Percentiles rank a stretch among this genome's conserved stretches.
phyloP scores from a whole-genome alignment of 2,797 vertebrate species.

The Clarias platycephalus region DNA sequence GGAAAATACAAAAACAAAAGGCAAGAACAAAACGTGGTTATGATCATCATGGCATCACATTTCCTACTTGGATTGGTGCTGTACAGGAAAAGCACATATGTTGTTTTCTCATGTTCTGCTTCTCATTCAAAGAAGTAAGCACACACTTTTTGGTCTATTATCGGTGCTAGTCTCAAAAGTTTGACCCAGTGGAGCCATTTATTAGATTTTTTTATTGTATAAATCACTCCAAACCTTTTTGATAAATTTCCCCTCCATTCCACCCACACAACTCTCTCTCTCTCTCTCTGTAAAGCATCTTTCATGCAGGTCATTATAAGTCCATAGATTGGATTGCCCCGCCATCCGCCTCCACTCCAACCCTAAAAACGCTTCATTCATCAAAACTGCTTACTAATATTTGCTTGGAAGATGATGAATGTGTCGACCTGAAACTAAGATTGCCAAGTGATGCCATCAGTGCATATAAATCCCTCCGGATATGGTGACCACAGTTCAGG shows the following conservation, averaged over 20 bases:
- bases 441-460: conserved; percentile 48
- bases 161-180: conserved; percentile 51
- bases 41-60: background rate
- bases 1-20: background rate
- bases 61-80: background rate
- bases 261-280: conserved; percentile 5
- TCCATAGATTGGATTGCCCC: conserved; percentile 59
- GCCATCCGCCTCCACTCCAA: conserved; percentile 58
- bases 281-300: conserved; percentile 57
- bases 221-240: background rate
- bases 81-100: background rate
- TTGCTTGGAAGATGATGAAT: conserved; percentile 60
- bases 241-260: background rate
- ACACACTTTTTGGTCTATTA: conserved; percentile 59
- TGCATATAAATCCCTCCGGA: background rate
- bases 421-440: conserved; percentile 54
- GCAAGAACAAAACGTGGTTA: background rate
- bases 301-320: conserved; percentile 62
- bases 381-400: conserved; percentile 59
- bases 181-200: conserved; percentile 19
- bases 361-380: conserved; percentile 66
- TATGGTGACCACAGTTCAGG: background rate
- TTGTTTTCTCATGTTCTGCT: conserved; percentile 65
- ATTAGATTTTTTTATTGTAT: background rate
- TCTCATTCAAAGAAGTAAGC: conserved; percentile 65